Base-by-base conservation (phyloP, 2,797 vertebrate genomes). In the Falco berigora region DNA sequence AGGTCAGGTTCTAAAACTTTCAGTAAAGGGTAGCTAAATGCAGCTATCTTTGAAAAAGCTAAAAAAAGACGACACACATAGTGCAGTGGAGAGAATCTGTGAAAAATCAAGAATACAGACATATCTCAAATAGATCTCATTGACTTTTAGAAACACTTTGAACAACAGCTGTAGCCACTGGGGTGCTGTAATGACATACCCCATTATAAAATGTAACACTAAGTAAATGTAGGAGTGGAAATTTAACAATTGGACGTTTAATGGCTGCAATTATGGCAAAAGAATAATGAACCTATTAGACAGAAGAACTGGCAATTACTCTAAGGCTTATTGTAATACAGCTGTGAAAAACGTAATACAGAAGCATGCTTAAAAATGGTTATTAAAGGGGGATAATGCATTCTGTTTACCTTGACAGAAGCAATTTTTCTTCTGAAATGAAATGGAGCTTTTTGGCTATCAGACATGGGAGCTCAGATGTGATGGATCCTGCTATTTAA, bases 201-300 rank as follows among this genome's bases (percentile, higher is more conserved):
- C 98, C 95, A 97, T 98, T 98, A 98, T 98, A 98, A 98, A 98
- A 98, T 97, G 98, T 98, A 98, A 98, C 97, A 98, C 97, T 98
- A 98, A 98, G 98, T 97, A 98, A 97, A 98, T 88, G 98, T 98
- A 98, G 97, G 98, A 98, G 98, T 97, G 95, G 96, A 98, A 98
- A 98, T 98, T 98, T 97, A 98, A 98, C 98, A 98, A 98, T 98
- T 98, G 98, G 98, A 98, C 98, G 38, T 98, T 98, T 98, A 98
- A 99, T 98, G 97, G 98, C 98, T 98, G 98, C 98, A 98, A 98
- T 99, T 99, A 98, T 97, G 96, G 97, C 97, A 94, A 98, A 98
- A 98, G 98, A 98, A 98, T 98, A 98, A 98, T 98, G 98, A 98
- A 98, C 97, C 98, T 98, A 98, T 98, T 98, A 98, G 98, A 97